phyloP scores from a whole-genome alignment of 64 coral and sea anemone species.

The Hydrozoanthus tunicans region DNA sequence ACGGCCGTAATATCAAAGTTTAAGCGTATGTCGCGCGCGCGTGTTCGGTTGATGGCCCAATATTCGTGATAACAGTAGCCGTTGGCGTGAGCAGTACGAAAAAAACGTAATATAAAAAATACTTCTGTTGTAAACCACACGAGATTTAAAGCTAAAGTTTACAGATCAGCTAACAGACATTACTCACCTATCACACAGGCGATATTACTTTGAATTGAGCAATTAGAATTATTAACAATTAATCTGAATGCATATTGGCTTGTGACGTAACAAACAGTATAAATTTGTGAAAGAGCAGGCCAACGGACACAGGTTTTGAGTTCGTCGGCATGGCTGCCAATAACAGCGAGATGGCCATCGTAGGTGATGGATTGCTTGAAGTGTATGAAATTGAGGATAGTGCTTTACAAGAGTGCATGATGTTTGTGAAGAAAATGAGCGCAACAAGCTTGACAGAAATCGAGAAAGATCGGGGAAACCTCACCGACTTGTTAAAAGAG shows the following conservation, averaged over 20 bases:
- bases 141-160: too few relatives aligned
- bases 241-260: neutral
- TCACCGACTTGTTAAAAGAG: constrained; percentile 81
- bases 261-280: constrained; percentile 46
- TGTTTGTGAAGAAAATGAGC: constrained; percentile 97
- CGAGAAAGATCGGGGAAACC: constrained; percentile 75
- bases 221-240: neutral
- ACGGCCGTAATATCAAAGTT: too few relatives aligned
- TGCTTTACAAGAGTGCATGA: constrained; percentile 88
- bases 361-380: constrained; percentile 80
- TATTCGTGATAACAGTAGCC: too few relatives aligned
- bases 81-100: too few relatives aligned
- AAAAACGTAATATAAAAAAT: too few relatives aligned
- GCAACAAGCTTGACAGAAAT: constrained; percentile 85
- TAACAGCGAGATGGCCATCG: constrained; percentile 80
- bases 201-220: too few relatives aligned
- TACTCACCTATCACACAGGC: too few relatives aligned
- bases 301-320: neutral
- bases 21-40: too few relatives aligned
- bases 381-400: constrained; percentile 78
- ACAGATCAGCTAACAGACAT: too few relatives aligned
- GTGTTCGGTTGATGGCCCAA: too few relatives aligned
- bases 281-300: neutral
- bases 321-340: constrained; percentile 47
- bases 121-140: too few relatives aligned